Evolutionary conservation across 1,140 invertebrate genomes (phyloP), one percentile per base, ranked within the genome.

Genomic region (Rhyacophila brunnea): DNA sequence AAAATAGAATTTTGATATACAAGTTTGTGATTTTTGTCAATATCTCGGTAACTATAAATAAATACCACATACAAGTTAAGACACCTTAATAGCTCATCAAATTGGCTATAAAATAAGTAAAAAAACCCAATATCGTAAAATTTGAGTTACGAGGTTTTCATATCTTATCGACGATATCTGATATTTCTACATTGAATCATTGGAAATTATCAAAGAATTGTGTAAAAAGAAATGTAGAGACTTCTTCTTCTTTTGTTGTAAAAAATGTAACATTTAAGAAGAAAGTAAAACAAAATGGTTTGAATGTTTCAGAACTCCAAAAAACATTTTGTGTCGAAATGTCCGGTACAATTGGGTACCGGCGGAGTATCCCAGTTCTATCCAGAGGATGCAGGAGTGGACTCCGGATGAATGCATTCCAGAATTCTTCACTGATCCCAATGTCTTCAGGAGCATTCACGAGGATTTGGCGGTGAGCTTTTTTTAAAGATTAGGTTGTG

Each of bases 371-470:
- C 96, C 96, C 0, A 85, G 84, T 13, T 93, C 91, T 11, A 93
- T 99, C 69, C 88, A 93, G 68, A 82, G 95, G 34, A 79, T 98
- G 66, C 89, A 93, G 66, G 88, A 93, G 67, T 98, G 95, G 95
- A 97, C 95, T 10, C 96, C 96, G 0, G 96, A 99, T 77, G 96
- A 99, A 77, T 98, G 96, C 73, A 95, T 99, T 74, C 93, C 96
- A 44, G 92, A 97, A 76, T 94, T 98, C 83, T 98, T 89, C 71
- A 89, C 85, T 10, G 93, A 96, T 78, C 88, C 94, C 0, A 85
- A 79, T 66, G 91, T 98, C 63, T 98, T 98, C 70, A 89, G 91
- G 74, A 85, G 83, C 66, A 84, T 86, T 58, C 84, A 86, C 65
- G 83, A 86, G 67, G 84, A 87, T 72, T 73, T 87, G 62, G 82